Percentiles rank a stretch among this genome's conserved stretches.
phyloP scores from a whole-genome alignment of 2,888 invertebrate species.

The Cataglyphis albicans region DNA sequence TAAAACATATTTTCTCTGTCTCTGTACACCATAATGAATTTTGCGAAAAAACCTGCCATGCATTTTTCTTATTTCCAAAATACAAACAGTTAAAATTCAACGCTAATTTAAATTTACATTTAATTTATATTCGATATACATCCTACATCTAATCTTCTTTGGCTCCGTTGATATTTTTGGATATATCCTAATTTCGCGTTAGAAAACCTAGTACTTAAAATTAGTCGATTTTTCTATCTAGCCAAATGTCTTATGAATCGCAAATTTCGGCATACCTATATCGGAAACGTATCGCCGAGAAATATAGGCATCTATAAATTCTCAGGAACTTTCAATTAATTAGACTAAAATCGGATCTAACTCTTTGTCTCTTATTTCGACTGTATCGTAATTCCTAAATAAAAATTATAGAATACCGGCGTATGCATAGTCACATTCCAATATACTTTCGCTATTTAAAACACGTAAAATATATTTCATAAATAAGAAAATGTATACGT shows the following conservation, averaged over 20 bases:
- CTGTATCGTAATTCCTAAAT: slow-evolving; percentile 3
- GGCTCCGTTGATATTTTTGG: slow-evolving; percentile 39
- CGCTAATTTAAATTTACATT: slow-evolving; percentile 15
- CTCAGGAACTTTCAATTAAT: slow-evolving; percentile 48
- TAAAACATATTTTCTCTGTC: not conserved
- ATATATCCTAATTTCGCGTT: slow-evolving; percentile 17
- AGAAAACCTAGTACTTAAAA: slow-evolving; percentile 37
- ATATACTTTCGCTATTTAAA: slow-evolving; percentile 14
- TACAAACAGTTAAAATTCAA: slow-evolving; percentile 18
- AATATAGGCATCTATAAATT: slow-evolving; percentile 35
- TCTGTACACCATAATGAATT: not conserved
- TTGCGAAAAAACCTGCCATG: not conserved
- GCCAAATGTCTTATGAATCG: not conserved
- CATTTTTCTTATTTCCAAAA: not conserved
- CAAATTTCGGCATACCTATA: not conserved
- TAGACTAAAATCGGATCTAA: slow-evolving; percentile 38
- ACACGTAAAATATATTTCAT: not conserved
- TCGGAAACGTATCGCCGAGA: slow-evolving; percentile 2
- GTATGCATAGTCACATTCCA: not conserved
- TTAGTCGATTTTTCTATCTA: slow-evolving; percentile 11
- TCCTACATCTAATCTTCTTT: slow-evolving; percentile 37
- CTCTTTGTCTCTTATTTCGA: not conserved
- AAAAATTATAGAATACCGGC: not conserved
- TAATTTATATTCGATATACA: slow-evolving; percentile 7
- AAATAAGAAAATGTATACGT: slow-evolving; percentile 19